A percentile compares a stretch with the other conserved stretches of the same genome.
Evolutionary conservation across 1,140 invertebrate genomes (phyloP).

Genomic region (Hesperophylax magnus): DNA sequence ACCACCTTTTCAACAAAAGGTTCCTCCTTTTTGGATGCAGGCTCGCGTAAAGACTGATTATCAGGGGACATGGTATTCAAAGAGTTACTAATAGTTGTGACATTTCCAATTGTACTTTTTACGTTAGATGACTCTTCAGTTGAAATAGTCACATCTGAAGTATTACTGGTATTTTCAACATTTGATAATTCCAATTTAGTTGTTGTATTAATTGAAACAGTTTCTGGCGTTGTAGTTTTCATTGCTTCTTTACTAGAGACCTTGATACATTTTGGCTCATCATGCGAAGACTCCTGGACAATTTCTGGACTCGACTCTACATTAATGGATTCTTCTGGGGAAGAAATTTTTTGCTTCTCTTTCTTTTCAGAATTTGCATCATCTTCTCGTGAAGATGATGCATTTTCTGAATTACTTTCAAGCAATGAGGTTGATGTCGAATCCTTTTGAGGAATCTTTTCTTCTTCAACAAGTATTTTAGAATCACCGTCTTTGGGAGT

Average conservation of each 20-base stretch:
- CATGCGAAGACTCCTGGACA: neutral
- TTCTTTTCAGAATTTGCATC: neutral
- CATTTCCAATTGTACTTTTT: neutral
- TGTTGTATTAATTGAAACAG: no score
- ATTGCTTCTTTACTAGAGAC: neutral
- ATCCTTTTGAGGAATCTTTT: neutral
- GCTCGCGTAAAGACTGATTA: no score
- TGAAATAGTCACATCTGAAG: neutral
- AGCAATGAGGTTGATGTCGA: neutral
- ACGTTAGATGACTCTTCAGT: neutral
- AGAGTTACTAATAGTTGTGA: neutral
- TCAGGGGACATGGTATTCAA: no score
- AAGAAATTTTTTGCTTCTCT: neutral
- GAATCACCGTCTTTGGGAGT: neutral
- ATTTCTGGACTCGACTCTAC: neutral
- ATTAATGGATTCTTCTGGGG: neutral
- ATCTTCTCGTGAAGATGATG: neutral
- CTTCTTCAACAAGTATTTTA: neutral
- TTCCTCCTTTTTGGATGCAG: no score
- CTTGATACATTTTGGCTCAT: neutral
- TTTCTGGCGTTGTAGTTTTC: no score
- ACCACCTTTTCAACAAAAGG: no score
- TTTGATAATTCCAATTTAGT: neutral
- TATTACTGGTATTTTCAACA: neutral
- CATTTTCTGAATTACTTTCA: constrained; percentile 10